A percentile compares a stretch with the other conserved stretches of the same genome.
Evolutionary conservation across 2,888 invertebrate species (phyloP).

Genomic region (Quadroppia sp.): DNA sequence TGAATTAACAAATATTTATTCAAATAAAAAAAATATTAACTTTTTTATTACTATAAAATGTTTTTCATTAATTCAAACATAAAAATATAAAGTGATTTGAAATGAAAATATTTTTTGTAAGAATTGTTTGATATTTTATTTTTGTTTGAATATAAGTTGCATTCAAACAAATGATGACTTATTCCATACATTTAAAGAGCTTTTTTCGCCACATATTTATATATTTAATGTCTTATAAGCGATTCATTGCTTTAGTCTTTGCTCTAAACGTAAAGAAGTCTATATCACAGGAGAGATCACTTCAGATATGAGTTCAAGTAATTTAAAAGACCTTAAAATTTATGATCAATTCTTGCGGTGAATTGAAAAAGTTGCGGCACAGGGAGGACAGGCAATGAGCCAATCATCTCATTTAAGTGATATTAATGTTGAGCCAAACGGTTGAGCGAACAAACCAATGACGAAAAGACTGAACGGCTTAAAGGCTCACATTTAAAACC

Average conservation of each 20-base stretch:
- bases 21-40: no score
- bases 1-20: no score
- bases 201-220: background rate
- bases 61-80: no score
- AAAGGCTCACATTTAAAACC: constrained; percentile 30
- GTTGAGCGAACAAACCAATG: constrained; percentile 25
- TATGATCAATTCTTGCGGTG: constrained; percentile 13
- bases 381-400: background rate
- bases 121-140: no score
- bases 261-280: background rate
- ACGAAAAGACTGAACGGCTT: background rate
- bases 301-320: background rate
- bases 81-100: no score
- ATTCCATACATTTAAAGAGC: background rate
- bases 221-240: constrained; percentile 17
- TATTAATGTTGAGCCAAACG: constrained; percentile 28
- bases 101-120: no score
- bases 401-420: constrained; percentile 36
- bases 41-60: no score
- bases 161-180: constrained; percentile 4
- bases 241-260: background rate
- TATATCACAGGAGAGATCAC: background rate
- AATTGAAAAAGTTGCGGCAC: constrained; percentile 10
- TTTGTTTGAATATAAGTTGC: no score
- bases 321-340: constrained; percentile 27